Evolutionary conservation across 2,888 invertebrate species (phyloP).

Genomic region (Plebejus anna): DNA sequence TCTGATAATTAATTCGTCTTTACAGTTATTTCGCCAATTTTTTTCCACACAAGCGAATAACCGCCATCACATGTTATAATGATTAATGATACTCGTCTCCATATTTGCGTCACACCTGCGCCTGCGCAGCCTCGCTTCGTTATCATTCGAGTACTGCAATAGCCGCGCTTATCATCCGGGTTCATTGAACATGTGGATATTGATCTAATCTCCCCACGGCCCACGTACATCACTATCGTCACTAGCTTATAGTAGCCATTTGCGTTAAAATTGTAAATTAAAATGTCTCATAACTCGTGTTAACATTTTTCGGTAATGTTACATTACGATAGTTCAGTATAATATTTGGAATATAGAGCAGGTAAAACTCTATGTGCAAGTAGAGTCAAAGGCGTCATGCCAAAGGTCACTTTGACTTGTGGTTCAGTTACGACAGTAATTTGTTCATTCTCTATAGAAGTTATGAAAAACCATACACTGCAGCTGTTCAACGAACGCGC

Average conservation of each 20-base stretch:
- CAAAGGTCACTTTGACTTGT: not conserved
- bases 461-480: not conserved
- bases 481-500: not conserved
- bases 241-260: not conserved
- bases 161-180: conserved; percentile 8
- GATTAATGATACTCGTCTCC: not conserved
- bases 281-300: no score
- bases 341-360: not conserved
- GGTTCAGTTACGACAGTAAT: no score
- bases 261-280: not conserved
- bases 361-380: not conserved
- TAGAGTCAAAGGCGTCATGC: not conserved
- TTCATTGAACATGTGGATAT: conserved; percentile 2
- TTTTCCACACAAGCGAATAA: not conserved
- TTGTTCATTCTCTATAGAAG: no score
- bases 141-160: conserved; percentile 5
- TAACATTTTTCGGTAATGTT: no score
- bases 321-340: not conserved
- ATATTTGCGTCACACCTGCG: not conserved
- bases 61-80: not conserved
- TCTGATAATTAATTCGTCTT: not conserved
- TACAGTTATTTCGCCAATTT: not conserved
- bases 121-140: not conserved
- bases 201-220: not conserved
- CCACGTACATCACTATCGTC: not conserved